A percentile compares a stretch with the other conserved stretches of the same genome.
Evolutionary conservation across 2,888 invertebrate species (phyloP).

Genomic region (Calameuta pallipes): DNA sequence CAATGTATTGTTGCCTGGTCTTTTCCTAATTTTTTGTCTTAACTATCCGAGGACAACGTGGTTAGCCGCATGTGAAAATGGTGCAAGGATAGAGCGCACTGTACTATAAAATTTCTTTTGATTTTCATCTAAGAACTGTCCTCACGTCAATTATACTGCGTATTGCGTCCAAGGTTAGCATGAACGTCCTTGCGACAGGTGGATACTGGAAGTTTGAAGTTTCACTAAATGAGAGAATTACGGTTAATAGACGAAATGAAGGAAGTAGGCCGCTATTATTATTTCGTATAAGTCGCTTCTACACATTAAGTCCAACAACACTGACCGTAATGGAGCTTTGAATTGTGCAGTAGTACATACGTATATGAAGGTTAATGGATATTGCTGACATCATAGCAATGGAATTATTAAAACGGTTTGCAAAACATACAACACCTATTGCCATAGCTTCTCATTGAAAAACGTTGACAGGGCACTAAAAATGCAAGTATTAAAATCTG

Average conservation of each 20-base stretch:
- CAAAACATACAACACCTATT: neutral
- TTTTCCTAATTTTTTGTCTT: neutral
- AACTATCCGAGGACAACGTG: neutral
- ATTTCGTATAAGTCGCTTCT: neutral
- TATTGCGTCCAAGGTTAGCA: neutral
- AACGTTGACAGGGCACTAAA: neutral
- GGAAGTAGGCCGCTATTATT: neutral
- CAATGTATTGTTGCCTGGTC: neutral
- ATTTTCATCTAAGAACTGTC: neutral
- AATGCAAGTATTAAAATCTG: neutral
- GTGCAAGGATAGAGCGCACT: neutral
- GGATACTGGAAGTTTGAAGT: neutral
- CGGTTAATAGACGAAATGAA: neutral
- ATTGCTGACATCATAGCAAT: neutral
- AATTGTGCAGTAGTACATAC: neutral
- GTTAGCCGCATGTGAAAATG: neutral
- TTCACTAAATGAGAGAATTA: neutral
- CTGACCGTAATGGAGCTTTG: neutral
- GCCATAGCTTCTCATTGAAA: neutral
- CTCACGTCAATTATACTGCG: neutral
- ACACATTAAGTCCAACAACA: neutral
- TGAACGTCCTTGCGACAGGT: neutral
- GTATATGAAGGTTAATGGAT: neutral
- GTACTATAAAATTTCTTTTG: neutral
- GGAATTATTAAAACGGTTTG: neutral